Evolutionary conservation across 2,797 vertebrate genomes (phyloP), one percentile per base, ranked within the genome.

Genomic region (Protosalanx chinensis): DNA sequence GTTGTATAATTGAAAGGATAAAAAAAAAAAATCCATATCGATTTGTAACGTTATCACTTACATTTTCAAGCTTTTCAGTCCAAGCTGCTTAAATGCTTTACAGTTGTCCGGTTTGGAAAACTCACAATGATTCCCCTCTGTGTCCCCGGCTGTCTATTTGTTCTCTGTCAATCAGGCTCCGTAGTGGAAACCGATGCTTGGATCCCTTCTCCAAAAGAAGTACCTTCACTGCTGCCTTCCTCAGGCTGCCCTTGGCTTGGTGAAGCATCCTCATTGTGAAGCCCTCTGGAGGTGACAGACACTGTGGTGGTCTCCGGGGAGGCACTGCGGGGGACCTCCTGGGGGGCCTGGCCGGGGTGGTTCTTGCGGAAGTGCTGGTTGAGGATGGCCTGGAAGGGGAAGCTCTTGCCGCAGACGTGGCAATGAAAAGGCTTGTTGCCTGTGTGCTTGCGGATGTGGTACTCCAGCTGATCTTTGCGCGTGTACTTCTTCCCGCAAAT

Each of bases 301-400:
- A 87, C 64, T 61, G 90, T 91, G 1, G 97, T 98, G 85, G 97
- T 98, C 87, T 99, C 97, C 0, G 97, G 97, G 18, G 97, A 98
- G 82, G 96, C 95, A 86, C 96, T 98, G 80, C 96, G 96, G 37
- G 96, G 94, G 71, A 93, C 94, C 79, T 98, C 96, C 76, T 96
- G 92, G 1, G 95, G 94, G 72, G 95, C 80, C 23, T 95, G 97
- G 87, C 96, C 96, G 0, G 97, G 97, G 84, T 98, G 97, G 91
- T 99, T 99, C 88, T 99, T 98, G 76, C 97, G 96, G 94, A 99
- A 97, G 93, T 99, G 97, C 93, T 99, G 97, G 93, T 99, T 99
- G 82, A 99, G 94, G 91, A 98, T 99, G 84, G 97, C 97, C 93
- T 98, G 97, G 92, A 99, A 99, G 72, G 97, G 97, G 89, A 98